Evolutionary conservation across 2,113 vertebrate genomes (phyloP).

Genomic region (Gnathonemus echidnorhynchus): DNA sequence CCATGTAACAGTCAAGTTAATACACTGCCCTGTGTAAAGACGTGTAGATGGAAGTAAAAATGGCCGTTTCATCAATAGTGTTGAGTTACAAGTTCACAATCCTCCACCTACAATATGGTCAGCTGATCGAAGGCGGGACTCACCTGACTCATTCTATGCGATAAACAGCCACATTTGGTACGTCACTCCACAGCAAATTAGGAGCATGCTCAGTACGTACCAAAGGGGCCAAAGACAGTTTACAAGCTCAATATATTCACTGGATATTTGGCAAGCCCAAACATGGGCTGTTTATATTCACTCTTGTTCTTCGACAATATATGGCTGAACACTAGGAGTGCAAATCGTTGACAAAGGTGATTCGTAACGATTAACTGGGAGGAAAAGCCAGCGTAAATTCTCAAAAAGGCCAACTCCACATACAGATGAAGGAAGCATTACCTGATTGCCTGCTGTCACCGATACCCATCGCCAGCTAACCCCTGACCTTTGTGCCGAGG

Average conservation of each 20-base stretch:
- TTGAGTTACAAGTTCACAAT: not conserved
- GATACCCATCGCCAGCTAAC: not conserved
- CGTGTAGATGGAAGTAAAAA: not conserved
- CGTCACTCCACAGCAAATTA: not conserved
- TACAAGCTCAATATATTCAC: not conserved
- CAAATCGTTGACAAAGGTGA: not conserved
- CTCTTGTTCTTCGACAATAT: not conserved
- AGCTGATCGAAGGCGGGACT: not conserved
- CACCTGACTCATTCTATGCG: not conserved
- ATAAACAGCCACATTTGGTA: not conserved
- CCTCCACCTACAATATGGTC: not conserved
- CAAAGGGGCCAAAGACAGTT: not conserved
- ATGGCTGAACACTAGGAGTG: not conserved
- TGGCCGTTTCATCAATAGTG: not conserved
- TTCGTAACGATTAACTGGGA: not conserved
- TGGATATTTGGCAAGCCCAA: not conserved
- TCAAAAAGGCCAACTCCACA: not conserved
- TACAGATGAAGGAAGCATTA: not conserved
- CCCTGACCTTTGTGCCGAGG: not conserved
- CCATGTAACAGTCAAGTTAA: not conserved
- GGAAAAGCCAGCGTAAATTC: not conserved
- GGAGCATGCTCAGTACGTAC: not conserved
- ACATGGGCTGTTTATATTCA: not conserved
- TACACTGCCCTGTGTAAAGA: not conserved
- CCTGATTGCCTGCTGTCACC: not conserved